Base-by-base conservation (phyloP, 2,888 invertebrate genomes). In the Papilio elwesi region DNA sequence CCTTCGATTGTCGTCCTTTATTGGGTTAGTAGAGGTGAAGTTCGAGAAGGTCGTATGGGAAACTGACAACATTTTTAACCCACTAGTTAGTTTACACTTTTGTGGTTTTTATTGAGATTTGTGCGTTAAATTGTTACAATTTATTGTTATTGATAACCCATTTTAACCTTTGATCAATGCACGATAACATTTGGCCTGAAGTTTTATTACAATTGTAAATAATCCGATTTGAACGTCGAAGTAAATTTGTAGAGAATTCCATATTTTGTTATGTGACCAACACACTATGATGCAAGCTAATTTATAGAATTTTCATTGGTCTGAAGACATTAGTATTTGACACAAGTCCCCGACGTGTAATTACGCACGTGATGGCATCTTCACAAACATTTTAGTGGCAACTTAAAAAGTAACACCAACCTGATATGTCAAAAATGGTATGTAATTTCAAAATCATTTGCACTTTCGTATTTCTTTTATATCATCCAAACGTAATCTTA, bases 181-280 rank as follows among this genome's bases (percentile, higher is more conserved):
- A 7, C 15, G 66, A 66, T 66, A 66, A 52, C 43, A 49, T 26
- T 49, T 49, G 13, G 38, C 66, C 8, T 12, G 64, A 55, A 26
- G 26, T 26, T 55, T 16, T 55, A 9, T 49, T 64, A 10, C 64
- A 48, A 49, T 16, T 64, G 13, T 12, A 6, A 48, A 26, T 55
- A 55, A 55, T 11, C 26, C 4, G 26, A 26, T 55, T 26, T 55
- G 26, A 16, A 55, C 55, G 26, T 26, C 26, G 4, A 15, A 10
- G 16, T 15, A 11, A n/a, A n/a, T n/a, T n/a, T 51, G 51, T 16
- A 15, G 26, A 55, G 26, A 11, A 26, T 55, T 55, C 55, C 55
- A 55, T 12, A 26, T 55, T 55, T 48, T 48, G 26, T 55, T 55
- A 2, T 55, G 26, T 11, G 26, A 26, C 13, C 26, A 26, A 26